phyloP scores from a whole-genome alignment of 2,888 invertebrate genomes.

The Vannuccia rotundouncinata region DNA sequence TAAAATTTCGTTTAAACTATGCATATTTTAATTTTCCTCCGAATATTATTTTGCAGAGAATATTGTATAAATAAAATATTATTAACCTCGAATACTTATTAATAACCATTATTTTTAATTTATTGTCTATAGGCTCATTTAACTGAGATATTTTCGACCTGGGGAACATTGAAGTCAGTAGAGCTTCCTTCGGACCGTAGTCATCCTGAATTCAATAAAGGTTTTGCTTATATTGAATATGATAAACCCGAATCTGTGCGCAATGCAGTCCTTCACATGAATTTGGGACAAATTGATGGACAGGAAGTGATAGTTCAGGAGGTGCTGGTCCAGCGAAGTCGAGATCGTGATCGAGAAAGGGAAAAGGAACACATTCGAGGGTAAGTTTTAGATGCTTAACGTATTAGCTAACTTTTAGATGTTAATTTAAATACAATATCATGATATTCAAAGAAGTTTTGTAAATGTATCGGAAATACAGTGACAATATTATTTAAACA shows the following conservation, averaged over 20 bases:
- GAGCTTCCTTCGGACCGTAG: constrained; percentile 33
- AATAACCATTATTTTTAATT: too few species aligned
- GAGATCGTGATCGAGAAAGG: not conserved
- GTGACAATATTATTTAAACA: too few species aligned
- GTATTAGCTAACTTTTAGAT: too few species aligned
- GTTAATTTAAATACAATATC: too few species aligned
- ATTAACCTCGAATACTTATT: too few species aligned
- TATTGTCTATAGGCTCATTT: constrained; percentile 36
- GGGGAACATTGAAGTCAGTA: constrained; percentile 28
- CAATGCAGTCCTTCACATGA: constrained; percentile 95
- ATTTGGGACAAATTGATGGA: constrained; percentile 87
- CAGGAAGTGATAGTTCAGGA: constrained; percentile 62
- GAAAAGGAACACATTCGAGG: not conserved
- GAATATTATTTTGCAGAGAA: too few species aligned
- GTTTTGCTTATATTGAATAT: constrained; percentile 82
- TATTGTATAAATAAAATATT: too few species aligned
- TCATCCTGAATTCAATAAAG: constrained; percentile 40
- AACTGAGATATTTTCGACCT: constrained; percentile 37
- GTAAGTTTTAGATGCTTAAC: too few species aligned
- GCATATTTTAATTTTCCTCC: too few species aligned
- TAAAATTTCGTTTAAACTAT: too few species aligned
- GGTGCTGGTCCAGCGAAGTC: constrained; percentile 3
- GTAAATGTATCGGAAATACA: too few species aligned
- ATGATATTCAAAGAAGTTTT: too few species aligned
- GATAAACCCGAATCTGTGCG: constrained; percentile 84